Percentiles rank a stretch among this genome's conserved stretches.
These are phyloP conservation scores for Brachyrhaphis roseni DNA, from an alignment of 2,797 vertebrate species.

Conservation along the genomic window DNA sequence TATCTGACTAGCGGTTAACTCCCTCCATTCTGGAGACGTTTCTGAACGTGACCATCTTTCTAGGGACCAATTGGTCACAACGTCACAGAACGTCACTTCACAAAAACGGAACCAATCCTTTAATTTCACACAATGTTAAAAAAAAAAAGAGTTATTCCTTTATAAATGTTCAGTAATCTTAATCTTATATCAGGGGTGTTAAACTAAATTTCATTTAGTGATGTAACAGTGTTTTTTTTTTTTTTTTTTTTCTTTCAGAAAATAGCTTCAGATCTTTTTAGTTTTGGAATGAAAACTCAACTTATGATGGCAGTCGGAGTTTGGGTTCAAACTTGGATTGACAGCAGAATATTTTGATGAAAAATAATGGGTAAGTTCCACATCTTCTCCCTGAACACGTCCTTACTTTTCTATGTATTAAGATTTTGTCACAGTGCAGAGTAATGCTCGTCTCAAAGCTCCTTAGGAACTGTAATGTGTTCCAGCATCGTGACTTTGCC, in stretches of 20 bases:
- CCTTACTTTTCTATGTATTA: constrained; percentile 10
- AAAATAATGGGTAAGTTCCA: background rate
- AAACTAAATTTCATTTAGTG: background rate
- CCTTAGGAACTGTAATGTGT: constrained; percentile 18
- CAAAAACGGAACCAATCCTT: background rate
- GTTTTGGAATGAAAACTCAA: background rate
- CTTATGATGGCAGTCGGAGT: background rate
- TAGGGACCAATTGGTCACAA: background rate
- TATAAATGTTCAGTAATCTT: background rate
- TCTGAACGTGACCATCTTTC: background rate
- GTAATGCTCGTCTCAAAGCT: constrained; percentile 28
- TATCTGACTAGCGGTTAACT: background rate
- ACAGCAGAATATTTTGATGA: background rate
- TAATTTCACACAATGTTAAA: background rate
- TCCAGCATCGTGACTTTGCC: constrained; percentile 17
- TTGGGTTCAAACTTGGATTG: background rate
- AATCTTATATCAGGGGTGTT: too few species aligned
- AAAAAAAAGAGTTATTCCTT: background rate
- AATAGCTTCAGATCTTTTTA: background rate
- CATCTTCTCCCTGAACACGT: constrained; percentile 1
- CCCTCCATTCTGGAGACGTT: background rate
- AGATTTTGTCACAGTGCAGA: constrained; percentile 16
- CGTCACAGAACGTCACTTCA: background rate
- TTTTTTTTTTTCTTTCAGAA: background rate
- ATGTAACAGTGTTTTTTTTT: background rate